Base-by-base conservation (phyloP, 2,797 vertebrate species). In the Lutjanus campechanus region DNA sequence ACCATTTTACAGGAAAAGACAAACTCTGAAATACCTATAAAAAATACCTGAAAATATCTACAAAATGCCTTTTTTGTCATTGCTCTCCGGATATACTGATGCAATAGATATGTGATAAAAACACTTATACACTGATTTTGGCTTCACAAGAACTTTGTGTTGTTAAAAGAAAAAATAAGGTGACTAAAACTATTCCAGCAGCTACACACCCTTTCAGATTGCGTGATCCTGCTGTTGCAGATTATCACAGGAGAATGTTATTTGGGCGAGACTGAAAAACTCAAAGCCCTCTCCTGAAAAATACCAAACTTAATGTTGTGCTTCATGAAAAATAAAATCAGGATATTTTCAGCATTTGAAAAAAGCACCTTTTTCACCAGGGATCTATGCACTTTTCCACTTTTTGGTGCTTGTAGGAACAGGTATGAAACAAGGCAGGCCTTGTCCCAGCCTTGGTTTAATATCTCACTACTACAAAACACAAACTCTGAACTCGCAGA, bases 131-230 rank as follows among this genome's bases (percentile, higher is more conserved):
- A 36, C 29, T 36, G 29, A 36, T 36, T 36, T 36, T 36, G 29
- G 5, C 4, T 36, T 36, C 29, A 36, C 5, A 4, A 5, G 29
- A 4, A 36, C 29, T 36, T 25, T 25, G 3, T 25, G 25, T 25
- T 25, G 25, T 25, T 25, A 3, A 25, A 25, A 25, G 25, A 25
- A 25, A 25, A 25, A 25, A 25, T 25, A 25, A 25, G 25, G 25
- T 36, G 29, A 29, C 29, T 29, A 4, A 36, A 36, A 5, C 29
- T 36, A 36, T 36, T 36, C 29, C 29, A 36, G 29, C 29, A 5
- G 78, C 66, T 69, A 84, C 89, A 91, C 88, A 82, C 88, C 89
- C 88, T 79, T 50, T 76, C 11, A 84, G 41, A 77, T 69, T 73
- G 73, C 82, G 62, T 46, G 76, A 79, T 78, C 59, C 74, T 22